Percentiles rank a stretch among this genome's conserved stretches.
Evolutionary conservation across 2,113 vertebrate species (phyloP).

Genomic region (Anoplopoma fimbria): DNA sequence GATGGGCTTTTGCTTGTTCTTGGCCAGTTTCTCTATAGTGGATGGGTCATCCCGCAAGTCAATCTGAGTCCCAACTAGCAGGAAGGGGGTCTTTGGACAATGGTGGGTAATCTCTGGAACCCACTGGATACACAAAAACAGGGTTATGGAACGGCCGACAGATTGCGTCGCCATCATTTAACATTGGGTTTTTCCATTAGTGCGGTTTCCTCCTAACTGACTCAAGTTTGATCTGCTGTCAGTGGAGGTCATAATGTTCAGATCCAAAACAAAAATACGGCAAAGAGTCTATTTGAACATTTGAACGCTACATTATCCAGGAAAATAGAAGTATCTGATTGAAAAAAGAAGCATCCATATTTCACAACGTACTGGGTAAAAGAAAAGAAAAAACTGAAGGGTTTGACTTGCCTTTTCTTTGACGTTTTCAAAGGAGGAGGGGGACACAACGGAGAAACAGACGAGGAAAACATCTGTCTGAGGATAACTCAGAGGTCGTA

Average conservation of each 20-base stretch:
- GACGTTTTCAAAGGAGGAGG: constrained; percentile 99
- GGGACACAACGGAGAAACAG: constrained; percentile 99
- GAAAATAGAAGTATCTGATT: not conserved
- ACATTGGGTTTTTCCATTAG: not conserved
- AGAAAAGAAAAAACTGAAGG: not conserved
- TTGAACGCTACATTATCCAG: not conserved
- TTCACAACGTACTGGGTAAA: not conserved
- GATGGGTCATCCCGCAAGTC: constrained; percentile 98
- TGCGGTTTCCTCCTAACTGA: not conserved
- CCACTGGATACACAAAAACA: constrained; percentile 85
- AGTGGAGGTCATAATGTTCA: not conserved
- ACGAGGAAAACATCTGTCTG: constrained; percentile 99
- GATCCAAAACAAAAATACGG: not conserved
- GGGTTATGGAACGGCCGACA: not conserved
- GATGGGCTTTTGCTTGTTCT: constrained; percentile 99
- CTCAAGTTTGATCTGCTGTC: not conserved
- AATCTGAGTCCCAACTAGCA: constrained; percentile 98
- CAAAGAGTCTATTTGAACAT: not conserved
- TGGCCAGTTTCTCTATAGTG: constrained; percentile 99
- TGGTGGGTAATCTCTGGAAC: constrained; percentile 91
- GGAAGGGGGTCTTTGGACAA: constrained; percentile 98
- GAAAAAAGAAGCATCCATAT: not conserved
- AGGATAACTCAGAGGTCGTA: constrained; percentile 99
- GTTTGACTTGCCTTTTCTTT: constrained; percentile 93
- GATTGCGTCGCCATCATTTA: not conserved